phyloP scores from a whole-genome alignment of 23 tunicate genomes.

The Trididemnum clinides region DNA sequence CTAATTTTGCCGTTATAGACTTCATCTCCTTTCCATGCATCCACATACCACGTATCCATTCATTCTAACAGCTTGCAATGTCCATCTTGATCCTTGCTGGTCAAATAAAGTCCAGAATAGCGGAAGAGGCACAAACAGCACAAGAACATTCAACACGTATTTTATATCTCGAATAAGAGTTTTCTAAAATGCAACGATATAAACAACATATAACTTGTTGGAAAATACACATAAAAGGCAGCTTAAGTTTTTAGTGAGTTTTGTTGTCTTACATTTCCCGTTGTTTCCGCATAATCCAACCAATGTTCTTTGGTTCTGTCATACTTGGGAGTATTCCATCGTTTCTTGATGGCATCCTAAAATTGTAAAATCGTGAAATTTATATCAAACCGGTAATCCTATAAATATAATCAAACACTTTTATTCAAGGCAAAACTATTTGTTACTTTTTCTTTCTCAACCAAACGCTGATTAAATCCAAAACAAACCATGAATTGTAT shows the following conservation, averaged over 20 bases:
- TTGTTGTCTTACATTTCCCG: slow-evolving; percentile 25
- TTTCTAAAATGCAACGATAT: slow-evolving; percentile 38
- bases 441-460: too few relatives aligned
- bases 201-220: too few relatives aligned
- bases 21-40: too few relatives aligned
- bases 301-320: slow-evolving; percentile 85
- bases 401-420: too few relatives aligned
- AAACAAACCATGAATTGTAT: too few relatives aligned
- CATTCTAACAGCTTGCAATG: slow-evolving; percentile 95
- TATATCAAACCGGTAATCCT: too few relatives aligned
- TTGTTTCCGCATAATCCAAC: slow-evolving; percentile 84
- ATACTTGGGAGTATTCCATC: slow-evolving; percentile 74
- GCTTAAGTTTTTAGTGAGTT: too few relatives aligned
- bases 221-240: too few relatives aligned
- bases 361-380: neutral
- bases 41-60: slow-evolving; percentile 89
- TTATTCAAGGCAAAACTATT: too few relatives aligned
- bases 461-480: too few relatives aligned
- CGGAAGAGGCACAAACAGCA: slow-evolving; percentile 91
- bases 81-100: slow-evolving; percentile 99
- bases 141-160: slow-evolving; percentile 71
- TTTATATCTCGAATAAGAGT: slow-evolving; percentile 65
- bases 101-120: slow-evolving; percentile 95
- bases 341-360: slow-evolving; percentile 44
- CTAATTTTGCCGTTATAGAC: too few relatives aligned